Percentiles rank a stretch among this genome's conserved stretches.
These are phyloP conservation scores for Torymus texanus DNA, from an alignment of 2,888 invertebrate genomes.

Conservation along the genomic window DNA sequence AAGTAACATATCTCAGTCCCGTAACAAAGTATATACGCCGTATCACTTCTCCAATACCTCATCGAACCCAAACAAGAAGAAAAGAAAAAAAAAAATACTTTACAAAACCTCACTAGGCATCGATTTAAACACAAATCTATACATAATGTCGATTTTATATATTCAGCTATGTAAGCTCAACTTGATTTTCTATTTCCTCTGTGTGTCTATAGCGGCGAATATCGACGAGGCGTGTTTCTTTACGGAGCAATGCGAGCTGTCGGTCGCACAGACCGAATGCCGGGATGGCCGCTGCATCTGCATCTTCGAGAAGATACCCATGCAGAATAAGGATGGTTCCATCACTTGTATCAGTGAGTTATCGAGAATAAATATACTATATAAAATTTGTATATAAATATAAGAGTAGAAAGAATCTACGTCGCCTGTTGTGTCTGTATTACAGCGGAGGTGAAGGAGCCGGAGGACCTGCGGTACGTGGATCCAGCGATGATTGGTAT, in stretches of 20 bases:
- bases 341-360: conserved; percentile 84
- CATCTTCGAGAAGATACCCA: conserved; percentile 86
- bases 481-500: conserved; percentile 95
- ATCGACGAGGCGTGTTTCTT: conserved; percentile 90
- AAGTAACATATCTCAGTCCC: too few species aligned
- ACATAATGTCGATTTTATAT: background rate
- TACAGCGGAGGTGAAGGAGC: conserved; percentile 78
- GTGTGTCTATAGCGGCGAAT: conserved; percentile 79
- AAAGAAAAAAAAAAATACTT: too few species aligned
- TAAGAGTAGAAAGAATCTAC: too few species aligned
- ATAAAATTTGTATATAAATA: too few species aligned
- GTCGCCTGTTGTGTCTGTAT: conserved; percentile 56
- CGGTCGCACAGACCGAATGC: conserved; percentile 86
- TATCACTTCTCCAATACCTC: too few species aligned
- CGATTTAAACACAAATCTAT: too few species aligned
- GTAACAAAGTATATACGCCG: too few species aligned
- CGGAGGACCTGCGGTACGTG: conserved; percentile 81
- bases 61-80: too few species aligned
- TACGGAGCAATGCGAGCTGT: conserved; percentile 88
- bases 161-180: too few species aligned
- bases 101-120: too few species aligned
- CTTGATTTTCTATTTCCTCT: background rate
- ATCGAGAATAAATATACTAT: background rate
- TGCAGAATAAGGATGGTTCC: conserved; percentile 82
- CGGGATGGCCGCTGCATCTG: conserved; percentile 87